phyloP scores from a whole-genome alignment of 2,113 vertebrate genomes.

The Channa maculata region DNA sequence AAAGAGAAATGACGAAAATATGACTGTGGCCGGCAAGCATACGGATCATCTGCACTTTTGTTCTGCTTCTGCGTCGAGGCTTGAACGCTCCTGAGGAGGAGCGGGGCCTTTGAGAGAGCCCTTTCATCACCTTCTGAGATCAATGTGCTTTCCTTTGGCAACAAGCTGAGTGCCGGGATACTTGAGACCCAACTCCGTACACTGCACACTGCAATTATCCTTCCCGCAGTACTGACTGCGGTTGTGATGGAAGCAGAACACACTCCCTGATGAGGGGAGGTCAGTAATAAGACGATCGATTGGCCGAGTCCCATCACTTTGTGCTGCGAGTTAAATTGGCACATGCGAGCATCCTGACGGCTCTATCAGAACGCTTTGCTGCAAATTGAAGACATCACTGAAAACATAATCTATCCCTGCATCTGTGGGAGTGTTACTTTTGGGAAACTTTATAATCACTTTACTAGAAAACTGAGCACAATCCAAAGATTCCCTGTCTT shows the following conservation, averaged over 20 bases:
- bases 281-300: constrained; percentile 77
- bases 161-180: constrained; percentile 65
- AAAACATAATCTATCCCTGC: not conserved
- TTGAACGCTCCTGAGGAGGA: constrained; percentile 61
- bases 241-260: constrained; percentile 70
- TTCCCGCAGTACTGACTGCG: constrained; percentile 66
- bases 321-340: constrained; percentile 65
- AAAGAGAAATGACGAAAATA: constrained; percentile 57
- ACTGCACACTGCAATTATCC: constrained; percentile 73
- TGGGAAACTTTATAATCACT: constrained; percentile 20
- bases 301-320: constrained; percentile 61
- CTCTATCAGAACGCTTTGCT: constrained; percentile 45
- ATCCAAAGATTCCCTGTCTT: constrained; percentile 23
- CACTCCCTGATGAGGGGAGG: constrained; percentile 63
- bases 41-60: constrained; percentile 56
- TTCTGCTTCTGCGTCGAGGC: constrained; percentile 57
- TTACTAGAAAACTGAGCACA: constrained; percentile 3
- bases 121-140: constrained; percentile 83
- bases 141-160: constrained; percentile 79
- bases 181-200: constrained; percentile 67
- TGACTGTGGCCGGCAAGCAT: constrained; percentile 37
- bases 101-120: constrained; percentile 66
- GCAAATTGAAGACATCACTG: constrained; percentile 20
- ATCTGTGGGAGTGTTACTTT: constrained; percentile 25
- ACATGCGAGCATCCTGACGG: constrained; percentile 32